Evolutionary conservation across 2,797 vertebrate genomes (phyloP).

Genomic region (Spizella passerina): DNA sequence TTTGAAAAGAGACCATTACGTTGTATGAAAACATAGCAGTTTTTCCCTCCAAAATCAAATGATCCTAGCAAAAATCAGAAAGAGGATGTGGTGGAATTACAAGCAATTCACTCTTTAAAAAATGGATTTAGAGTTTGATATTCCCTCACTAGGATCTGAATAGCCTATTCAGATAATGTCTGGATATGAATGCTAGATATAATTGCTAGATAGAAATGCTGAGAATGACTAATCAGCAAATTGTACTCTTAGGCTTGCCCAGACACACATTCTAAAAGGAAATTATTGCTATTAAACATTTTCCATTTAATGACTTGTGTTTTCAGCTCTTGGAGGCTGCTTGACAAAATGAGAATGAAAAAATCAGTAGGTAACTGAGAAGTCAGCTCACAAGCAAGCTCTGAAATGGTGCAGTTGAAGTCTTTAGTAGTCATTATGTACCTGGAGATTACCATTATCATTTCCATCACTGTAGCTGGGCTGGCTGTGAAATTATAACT

Average conservation of each 20-base stretch:
- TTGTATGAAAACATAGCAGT: neutral
- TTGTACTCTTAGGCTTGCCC: conserved; percentile 12
- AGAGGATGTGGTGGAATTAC: neutral
- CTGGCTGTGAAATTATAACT: neutral
- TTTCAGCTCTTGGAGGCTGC: neutral
- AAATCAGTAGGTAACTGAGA: neutral
- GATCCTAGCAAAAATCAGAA: neutral
- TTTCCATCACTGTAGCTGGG: neutral
- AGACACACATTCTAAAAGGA: neutral
- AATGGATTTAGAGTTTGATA: neutral
- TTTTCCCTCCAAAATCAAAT: neutral
- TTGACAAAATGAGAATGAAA: neutral
- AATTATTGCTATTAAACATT: conserved; percentile 3
- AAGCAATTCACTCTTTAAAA: neutral
- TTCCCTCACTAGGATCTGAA: neutral
- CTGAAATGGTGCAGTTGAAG: neutral
- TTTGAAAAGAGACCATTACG: neutral
- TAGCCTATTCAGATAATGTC: neutral
- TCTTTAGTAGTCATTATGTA: neutral
- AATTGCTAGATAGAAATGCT: conserved; percentile 18
- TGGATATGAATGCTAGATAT: conserved; percentile 3
- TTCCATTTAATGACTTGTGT: neutral
- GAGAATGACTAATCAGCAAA: conserved; percentile 34
- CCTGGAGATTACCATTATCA: neutral
- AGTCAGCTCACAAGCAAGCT: neutral